Base-by-base conservation (phyloP, 1,140 invertebrate genomes). In the Sarcophaga peregrina region DNA sequence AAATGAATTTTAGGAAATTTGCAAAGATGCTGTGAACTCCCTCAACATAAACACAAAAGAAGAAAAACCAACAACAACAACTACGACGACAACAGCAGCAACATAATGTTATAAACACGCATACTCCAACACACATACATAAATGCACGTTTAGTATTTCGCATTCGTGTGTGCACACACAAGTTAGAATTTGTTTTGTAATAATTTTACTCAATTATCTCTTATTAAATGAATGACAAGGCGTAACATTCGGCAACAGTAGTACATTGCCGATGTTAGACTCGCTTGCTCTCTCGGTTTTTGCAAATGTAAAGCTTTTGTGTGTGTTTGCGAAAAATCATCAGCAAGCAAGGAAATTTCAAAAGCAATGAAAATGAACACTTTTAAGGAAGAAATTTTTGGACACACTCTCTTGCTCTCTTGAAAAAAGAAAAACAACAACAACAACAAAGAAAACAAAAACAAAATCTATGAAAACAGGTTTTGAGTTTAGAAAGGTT, bases 1-100 rank as follows among this genome's bases (percentile, higher is more conserved):
- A 86, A 89, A 89, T 89, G 87, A 89, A 89, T 87, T 86, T 84
- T 52, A 86, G 81, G 83, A 83, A 86, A 85, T 84, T 82, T 78
- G 80, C 47, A 85, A 86, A 85, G 87, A 89, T 89, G 87, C 87
- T 89, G 87, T 84, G 85, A 85, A 82, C 83, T 58, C 78, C 82
- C 74, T 46, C 76, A 52, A 20, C 47, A 74, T 25, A 72, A 25
- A 83, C 17, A 76, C 11, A 72, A 1, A 37, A 37, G 4, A 37
- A 37, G 25, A 37, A 37, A 37, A 37, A 1, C 25, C 25, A 37
- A 37, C 25, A 37, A 37, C 25, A 37, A 37, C 25, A 25, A 25
- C 52, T 72, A 25, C 20, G 25, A 25, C 78, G 15, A 15, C 10
- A 80, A 15, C 17, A 54, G n/a, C 47, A 80, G 76, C 76, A 48